Evolutionary conservation across 2,797 vertebrate genomes (phyloP).

Genomic region (Helostoma temminkii): DNA sequence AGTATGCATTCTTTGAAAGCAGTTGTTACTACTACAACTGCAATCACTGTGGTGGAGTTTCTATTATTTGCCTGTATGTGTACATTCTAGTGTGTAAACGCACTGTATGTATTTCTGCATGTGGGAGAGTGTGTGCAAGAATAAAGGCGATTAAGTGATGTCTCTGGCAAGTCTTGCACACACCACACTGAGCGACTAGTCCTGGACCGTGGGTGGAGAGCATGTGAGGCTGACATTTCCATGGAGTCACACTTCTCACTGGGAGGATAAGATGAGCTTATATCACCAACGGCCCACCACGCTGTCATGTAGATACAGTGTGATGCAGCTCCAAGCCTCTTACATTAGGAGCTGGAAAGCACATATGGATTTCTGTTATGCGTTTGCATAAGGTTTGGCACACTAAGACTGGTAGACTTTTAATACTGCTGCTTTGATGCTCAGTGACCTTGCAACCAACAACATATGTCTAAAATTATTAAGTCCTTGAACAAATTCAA

Average conservation of each 20-base stretch:
- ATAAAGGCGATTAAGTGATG: neutral
- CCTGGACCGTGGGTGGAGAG: conserved; percentile 42
- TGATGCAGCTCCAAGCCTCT: conserved; percentile 10
- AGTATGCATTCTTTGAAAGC: neutral
- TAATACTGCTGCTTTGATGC: conserved; percentile 4
- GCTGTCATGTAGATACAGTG: conserved; percentile 43
- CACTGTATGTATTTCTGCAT: too few relatives aligned
- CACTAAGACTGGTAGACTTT: neutral
- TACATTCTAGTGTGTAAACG: neutral
- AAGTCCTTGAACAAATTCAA: neutral
- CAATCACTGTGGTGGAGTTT: too few relatives aligned
- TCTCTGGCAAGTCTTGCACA: conserved; percentile 14
- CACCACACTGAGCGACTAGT: conserved; percentile 6
- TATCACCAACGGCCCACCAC: conserved; percentile 33
- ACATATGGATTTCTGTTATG: conserved; percentile 19
- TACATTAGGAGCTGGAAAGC: neutral
- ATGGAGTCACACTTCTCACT: conserved; percentile 27
- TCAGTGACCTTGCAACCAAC: neutral
- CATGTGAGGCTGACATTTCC: conserved; percentile 35
- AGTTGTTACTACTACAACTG: neutral
- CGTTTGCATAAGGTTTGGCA: conserved; percentile 37
- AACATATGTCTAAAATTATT: neutral
- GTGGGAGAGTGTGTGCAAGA: neutral
- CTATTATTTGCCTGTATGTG: neutral
- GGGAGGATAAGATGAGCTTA: conserved; percentile 54